Percentiles rank a stretch among this genome's conserved stretches.
These are phyloP conservation scores for Condylura cristata DNA, from an alignment of 2,113 vertebrate species.

Conservation along the genomic window DNA sequence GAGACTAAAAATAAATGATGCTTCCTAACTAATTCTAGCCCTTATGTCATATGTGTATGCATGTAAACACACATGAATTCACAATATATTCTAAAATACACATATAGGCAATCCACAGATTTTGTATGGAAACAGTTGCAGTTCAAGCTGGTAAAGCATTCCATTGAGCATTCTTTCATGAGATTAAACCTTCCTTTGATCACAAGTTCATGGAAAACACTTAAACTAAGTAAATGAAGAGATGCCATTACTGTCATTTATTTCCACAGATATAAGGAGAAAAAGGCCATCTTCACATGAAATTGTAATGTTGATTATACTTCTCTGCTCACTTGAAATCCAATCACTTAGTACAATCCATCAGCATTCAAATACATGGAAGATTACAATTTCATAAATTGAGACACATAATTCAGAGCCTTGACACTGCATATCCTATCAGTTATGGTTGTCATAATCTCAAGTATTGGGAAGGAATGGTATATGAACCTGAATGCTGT, in stretches of 20 bases:
- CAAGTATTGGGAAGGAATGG: not conserved
- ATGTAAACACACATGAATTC: too few species aligned
- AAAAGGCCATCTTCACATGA: constrained; percentile 47
- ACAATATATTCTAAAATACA: not conserved
- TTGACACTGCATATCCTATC: constrained; percentile 11
- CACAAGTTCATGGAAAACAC: constrained; percentile 25
- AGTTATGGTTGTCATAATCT: constrained; percentile 32
- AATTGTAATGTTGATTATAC: constrained; percentile 63
- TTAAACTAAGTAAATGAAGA: constrained; percentile 68
- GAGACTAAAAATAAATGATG: not conserved
- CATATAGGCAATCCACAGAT: not conserved
- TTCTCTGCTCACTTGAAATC: constrained; percentile 54
- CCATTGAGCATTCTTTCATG: not conserved
- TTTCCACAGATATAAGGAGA: constrained; percentile 30
- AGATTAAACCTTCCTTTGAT: constrained; percentile 59
- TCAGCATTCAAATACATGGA: constrained; percentile 49
- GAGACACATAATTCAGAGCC: constrained; percentile 40
- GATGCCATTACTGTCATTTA: constrained; percentile 70
- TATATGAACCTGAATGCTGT: constrained; percentile 5
- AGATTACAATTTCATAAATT: constrained; percentile 32
- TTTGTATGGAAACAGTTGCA: not conserved
- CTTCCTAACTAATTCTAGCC: not conserved
- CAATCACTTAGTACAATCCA: constrained; percentile 44
- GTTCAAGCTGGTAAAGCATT: not conserved
- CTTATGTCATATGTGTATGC: too few species aligned